These are phyloP conservation scores for Pseudolaguvia tuberculata DNA, from an alignment of 2,113 vertebrate species.

Conservation along the genomic window DNA sequence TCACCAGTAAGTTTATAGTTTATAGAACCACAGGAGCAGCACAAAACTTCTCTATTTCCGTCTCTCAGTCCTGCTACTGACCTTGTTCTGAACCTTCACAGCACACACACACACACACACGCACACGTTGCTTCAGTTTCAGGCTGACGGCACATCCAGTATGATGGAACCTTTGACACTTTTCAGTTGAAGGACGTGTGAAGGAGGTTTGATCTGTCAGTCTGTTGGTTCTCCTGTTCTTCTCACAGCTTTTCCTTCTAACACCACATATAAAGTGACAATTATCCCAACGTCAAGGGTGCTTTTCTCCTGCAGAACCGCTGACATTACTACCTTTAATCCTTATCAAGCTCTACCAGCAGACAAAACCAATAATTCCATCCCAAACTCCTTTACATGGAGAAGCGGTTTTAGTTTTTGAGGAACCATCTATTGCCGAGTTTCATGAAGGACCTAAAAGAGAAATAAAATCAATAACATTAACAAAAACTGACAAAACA, in stretches of 20 bases:
- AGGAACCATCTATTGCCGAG: too few species aligned
- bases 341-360: background rate
- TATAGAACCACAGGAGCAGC: too few species aligned
- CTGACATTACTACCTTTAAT: background rate
- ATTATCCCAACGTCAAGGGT: background rate
- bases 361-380: too few species aligned
- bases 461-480: too few species aligned
- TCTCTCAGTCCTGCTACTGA: conserved; percentile 12
- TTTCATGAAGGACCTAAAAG: too few species aligned
- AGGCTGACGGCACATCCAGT: conserved; percentile 15
- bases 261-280: background rate
- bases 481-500: too few species aligned
- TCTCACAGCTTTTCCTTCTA: background rate
- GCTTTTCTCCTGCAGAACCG: background rate
- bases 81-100: conserved; percentile 28
- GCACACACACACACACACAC: too few species aligned
- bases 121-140: conserved; percentile 28
- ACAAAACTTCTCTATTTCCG: conserved; percentile 9
- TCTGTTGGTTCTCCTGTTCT: background rate
- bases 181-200: conserved; percentile 23
- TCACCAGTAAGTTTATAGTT: too few species aligned
- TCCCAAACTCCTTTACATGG: too few species aligned
- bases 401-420: too few species aligned
- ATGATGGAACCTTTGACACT: conserved; percentile 22
- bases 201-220: conserved; percentile 36